phyloP scores from a whole-genome alignment of 2,113 vertebrate genomes.

The Toxotes chatareus region DNA sequence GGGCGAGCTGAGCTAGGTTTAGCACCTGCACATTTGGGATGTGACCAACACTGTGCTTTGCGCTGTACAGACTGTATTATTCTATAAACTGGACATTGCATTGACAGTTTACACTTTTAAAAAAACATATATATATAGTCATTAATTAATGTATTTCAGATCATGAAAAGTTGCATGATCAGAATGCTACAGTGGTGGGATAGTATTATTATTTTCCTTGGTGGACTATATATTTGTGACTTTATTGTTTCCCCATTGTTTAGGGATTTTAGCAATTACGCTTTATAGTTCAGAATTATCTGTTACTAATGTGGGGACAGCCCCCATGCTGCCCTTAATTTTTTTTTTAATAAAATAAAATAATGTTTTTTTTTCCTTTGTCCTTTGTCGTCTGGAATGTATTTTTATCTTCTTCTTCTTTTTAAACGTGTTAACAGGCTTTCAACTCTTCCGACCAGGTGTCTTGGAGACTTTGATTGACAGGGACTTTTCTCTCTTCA shows the following conservation, averaged over 20 bases:
- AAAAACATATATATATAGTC: neutral
- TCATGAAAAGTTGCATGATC: neutral
- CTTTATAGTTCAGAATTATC: too few species aligned
- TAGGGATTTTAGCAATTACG: too few species aligned
- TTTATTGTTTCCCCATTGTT: too few species aligned
- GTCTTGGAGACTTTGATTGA: conserved; percentile 36
- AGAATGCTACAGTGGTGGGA: neutral
- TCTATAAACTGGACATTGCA: neutral
- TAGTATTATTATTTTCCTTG: neutral
- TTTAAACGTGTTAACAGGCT: too few species aligned
- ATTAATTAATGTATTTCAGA: neutral
- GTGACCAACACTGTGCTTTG: neutral
- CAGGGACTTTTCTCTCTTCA: conserved; percentile 28
- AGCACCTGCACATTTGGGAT: neutral
- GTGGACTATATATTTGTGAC: too few species aligned
- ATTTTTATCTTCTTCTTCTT: too few species aligned
- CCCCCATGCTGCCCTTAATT: too few species aligned
- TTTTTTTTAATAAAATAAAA: too few species aligned
- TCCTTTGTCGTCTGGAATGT: too few species aligned
- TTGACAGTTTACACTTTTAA: neutral
- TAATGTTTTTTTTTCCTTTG: too few species aligned
- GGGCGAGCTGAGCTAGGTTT: conserved; percentile 11
- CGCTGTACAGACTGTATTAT: neutral
- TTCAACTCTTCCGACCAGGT: conserved; percentile 1
- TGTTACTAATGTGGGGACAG: too few species aligned